Evolutionary conservation across 2,888 invertebrate species (phyloP), one percentile per base, ranked within the genome.

Genomic region (Drosophila ezoana): DNA sequence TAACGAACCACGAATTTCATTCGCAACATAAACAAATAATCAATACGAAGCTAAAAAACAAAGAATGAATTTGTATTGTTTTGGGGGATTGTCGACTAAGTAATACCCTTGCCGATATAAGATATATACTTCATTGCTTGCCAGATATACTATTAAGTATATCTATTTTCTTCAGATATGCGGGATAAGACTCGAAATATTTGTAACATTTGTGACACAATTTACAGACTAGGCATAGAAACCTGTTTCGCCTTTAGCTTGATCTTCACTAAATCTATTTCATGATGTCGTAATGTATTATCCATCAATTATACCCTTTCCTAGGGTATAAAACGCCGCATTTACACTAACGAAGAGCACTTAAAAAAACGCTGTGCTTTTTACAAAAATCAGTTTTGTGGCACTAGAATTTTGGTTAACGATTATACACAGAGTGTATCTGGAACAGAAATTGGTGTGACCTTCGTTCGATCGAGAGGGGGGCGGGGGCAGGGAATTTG

Each of bases 1-100:
- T 62, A 76, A 76, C 65, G 58, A 79, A 66, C 54, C 64, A 56
- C 56, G 45, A 69, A 83, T 47, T 74, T 81, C 66, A 71, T 70
- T 74, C 41, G 56, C 80, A 48, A 70, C 77, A 83, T 76, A 83
- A 88, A 83, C 73, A 83, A 68, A 66, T 65, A 68, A 63, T 49
- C 58, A 74, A 63, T 70, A 70, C 58, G 53, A 45, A 33, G 13
- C 32, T 45, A 64, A 45, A 52, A 56, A 66, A 68, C 52, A 37
- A 56, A 58, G 64, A 76, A 70, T 70, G 49, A 58, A 59, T 41
- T 37, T 0, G 0, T 33, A 9, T 28, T 28, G 28, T 2, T 10
- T 8, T 2, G 3, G 13, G 5, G 4, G 0, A 4, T 16, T 6
- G 9, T 4, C 54, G 56, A 52, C 16, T 10, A 4, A n/a, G 5